Percentiles rank a stretch among this genome's conserved stretches.
These are phyloP conservation scores for Anastrepha ludens DNA, from an alignment of 1,140 invertebrate species.

Conservation along the genomic window DNA sequence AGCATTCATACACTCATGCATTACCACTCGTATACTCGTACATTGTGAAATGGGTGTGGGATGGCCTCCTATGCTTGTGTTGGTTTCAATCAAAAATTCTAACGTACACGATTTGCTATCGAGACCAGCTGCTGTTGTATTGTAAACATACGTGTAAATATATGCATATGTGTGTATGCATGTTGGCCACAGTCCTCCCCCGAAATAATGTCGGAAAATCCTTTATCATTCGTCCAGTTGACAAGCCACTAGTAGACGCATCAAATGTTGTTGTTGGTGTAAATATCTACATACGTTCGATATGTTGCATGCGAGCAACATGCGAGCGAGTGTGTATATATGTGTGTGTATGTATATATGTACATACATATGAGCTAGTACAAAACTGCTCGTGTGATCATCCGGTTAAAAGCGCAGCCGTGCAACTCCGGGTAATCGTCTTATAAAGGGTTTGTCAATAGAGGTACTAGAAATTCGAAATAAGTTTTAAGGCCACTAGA, in stretches of 20 bases:
- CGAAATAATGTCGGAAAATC: slow-evolving; percentile 23
- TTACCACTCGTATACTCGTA: background rate
- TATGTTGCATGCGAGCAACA: background rate
- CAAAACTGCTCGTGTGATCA: background rate
- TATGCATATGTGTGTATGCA: background rate
- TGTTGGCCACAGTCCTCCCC: slow-evolving; percentile 8
- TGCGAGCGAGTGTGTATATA: background rate
- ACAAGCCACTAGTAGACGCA: background rate
- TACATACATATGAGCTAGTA: background rate
- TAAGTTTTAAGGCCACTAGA: too few relatives aligned
- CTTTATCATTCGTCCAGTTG: slow-evolving; percentile 11
- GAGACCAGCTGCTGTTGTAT: background rate
- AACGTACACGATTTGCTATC: background rate
- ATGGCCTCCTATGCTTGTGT: background rate
- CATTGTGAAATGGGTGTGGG: background rate
- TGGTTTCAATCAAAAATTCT: slow-evolving; percentile 13
- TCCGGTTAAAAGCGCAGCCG: background rate
- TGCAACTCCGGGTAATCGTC: background rate
- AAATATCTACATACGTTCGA: background rate
- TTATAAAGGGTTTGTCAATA: background rate
- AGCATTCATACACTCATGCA: background rate
- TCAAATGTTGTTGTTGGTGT: background rate
- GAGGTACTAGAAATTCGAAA: too few relatives aligned
- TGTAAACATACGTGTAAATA: background rate
- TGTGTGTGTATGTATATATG: background rate